A percentile compares a stretch with the other conserved stretches of the same genome.
These are phyloP conservation scores for Chiloscyllium punctatum DNA, from an alignment of 2,797 vertebrate genomes.

Conservation along the genomic window DNA sequence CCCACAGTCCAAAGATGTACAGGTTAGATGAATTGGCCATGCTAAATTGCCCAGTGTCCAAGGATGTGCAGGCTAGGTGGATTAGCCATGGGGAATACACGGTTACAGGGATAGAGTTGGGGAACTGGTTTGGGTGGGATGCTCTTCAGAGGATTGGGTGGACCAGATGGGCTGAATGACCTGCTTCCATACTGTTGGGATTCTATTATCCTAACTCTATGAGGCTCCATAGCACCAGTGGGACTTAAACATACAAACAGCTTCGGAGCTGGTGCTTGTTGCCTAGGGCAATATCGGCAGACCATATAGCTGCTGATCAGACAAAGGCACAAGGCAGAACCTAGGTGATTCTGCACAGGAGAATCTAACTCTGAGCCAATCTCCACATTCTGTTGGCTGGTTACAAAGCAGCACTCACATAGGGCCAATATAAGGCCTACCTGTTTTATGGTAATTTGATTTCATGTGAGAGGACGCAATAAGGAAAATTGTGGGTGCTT, in stretches of 20 bases:
- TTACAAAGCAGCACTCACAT: not conserved
- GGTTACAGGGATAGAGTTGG: too few species aligned
- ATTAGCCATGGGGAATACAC: too few species aligned
- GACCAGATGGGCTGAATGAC: too few species aligned
- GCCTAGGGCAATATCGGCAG: not conserved
- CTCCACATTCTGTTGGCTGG: not conserved
- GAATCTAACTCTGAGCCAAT: not conserved
- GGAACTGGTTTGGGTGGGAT: too few species aligned
- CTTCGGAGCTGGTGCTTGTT: not conserved
- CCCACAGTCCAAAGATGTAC: too few species aligned
- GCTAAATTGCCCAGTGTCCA: too few species aligned
- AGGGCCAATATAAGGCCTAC: not conserved
- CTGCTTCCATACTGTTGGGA: too few species aligned
- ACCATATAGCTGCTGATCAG: not conserved
- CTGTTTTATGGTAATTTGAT: not conserved
- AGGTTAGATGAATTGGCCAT: too few species aligned
- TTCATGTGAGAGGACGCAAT: not conserved
- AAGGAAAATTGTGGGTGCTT: not conserved
- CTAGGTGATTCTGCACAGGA: not conserved
- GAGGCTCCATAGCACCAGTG: not conserved
- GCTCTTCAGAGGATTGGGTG: too few species aligned
- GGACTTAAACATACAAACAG: not conserved
- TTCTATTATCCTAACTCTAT: not conserved
- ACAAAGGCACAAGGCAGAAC: not conserved
- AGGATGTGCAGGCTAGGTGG: too few species aligned